These are phyloP conservation scores for Brachyrhaphis roseni DNA, from an alignment of 2,797 vertebrate species.

Conservation along the genomic window DNA sequence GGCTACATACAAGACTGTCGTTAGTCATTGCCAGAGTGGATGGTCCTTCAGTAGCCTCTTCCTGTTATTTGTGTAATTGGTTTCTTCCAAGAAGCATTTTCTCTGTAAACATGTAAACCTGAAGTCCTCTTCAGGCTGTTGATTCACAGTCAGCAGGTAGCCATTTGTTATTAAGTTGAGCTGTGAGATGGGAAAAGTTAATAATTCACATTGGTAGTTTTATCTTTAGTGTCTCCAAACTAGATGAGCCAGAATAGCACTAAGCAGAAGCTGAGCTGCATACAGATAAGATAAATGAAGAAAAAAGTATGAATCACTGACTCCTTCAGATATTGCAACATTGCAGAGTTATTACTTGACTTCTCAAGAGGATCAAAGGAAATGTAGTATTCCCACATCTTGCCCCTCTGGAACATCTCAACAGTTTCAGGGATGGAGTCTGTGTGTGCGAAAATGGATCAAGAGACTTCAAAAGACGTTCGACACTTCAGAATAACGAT, in stretches of 20 bases:
- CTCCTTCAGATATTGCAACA: background rate
- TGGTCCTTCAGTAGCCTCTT: background rate
- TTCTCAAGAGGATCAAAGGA: background rate
- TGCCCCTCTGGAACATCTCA: background rate
- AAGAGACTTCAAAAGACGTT: background rate
- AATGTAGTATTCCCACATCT: background rate
- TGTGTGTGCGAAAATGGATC: background rate
- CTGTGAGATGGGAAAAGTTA: slow-evolving; percentile 3
- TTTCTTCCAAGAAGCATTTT: background rate
- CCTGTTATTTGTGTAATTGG: background rate
- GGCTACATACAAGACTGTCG: background rate
- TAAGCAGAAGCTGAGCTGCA: background rate
- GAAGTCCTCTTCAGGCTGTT: background rate
- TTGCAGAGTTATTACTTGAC: background rate
- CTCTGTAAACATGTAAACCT: background rate
- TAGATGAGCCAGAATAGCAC: background rate
- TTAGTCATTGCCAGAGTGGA: background rate
- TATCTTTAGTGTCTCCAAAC: background rate
- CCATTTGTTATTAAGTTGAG: background rate
- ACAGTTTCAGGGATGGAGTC: background rate
- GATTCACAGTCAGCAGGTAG: background rate
- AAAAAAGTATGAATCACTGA: background rate
- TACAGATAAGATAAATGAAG: background rate
- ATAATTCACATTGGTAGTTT: background rate
- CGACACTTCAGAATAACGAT: background rate